Percentiles rank a stretch among this genome's conserved stretches.
Conservation (phyloP, 2,888 invertebrate genomes). For the Andrena camellia region DNA sequence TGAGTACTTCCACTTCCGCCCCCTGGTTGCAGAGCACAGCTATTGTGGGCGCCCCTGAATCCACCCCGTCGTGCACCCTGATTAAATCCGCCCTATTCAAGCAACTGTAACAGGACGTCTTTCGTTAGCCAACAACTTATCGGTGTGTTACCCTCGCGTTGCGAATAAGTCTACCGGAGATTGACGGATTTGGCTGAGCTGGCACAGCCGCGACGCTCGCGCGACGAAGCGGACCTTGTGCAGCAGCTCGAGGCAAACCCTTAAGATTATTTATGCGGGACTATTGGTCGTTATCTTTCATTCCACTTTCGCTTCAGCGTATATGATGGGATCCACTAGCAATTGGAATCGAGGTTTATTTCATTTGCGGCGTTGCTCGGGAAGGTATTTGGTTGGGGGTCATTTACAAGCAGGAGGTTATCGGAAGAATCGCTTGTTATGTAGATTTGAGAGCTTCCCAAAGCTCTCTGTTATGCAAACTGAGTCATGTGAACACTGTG, state of each 20-base stretch:
- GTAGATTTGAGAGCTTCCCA: constrained; percentile 18
- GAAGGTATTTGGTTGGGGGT: neutral
- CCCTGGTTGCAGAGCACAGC: constrained; percentile 93
- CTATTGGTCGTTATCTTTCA: neutral
- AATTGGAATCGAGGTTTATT: neutral
- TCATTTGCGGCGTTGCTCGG: neutral
- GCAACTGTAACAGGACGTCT: constrained; percentile 88
- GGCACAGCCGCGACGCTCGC: no score
- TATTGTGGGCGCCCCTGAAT: constrained; percentile 90
- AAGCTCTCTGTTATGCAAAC: neutral
- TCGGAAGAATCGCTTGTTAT: neutral
- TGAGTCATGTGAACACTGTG: no score
- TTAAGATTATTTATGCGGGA: neutral
- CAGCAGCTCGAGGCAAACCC: neutral
- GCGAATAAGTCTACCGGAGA: constrained; percentile 24
- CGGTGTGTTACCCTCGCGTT: constrained; percentile 20
- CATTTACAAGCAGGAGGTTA: constrained; percentile 1
- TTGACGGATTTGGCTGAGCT: neutral
- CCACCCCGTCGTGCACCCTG: constrained; percentile 93
- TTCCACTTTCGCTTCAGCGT: neutral
- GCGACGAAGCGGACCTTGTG: neutral
- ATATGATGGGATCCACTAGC: neutral
- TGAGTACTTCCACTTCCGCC: constrained; percentile 92
- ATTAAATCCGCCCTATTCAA: constrained; percentile 93
- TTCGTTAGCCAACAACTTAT: constrained; percentile 69